Evolutionary conservation across 2,113 vertebrate species (phyloP), one percentile per base, ranked within the genome.

Genomic region (Solenodon paradoxus): DNA sequence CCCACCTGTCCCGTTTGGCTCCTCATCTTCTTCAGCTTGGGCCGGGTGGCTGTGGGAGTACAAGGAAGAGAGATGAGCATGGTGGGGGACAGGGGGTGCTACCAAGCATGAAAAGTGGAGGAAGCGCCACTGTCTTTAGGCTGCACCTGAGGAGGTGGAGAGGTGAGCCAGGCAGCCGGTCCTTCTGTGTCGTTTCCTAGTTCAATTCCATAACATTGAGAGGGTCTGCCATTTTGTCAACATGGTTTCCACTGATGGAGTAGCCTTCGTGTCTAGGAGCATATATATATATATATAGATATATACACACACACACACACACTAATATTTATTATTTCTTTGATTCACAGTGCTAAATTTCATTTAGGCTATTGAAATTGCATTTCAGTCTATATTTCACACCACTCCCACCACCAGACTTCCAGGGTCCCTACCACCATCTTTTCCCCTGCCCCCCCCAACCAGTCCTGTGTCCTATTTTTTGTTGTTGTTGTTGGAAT

Each of bases 11-110:
- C 99, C 0, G 98, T 98, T 89, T 99, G 98, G 97, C 98, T 99
- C 98, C 97, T 99, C 99, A 99, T 99, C 93, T 98, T 99, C 98
- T 99, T 99, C 98, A 99, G 98, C 98, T 99, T 99, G 95, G 99
- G 99, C 98, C 98, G 98, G 82, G 98, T 98, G 97, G 98, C 99
- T 99, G 93, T 61, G 95, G 94, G 92, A 97, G 19, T 79, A 69
- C 88, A 91, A 97, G 79, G 94, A 61, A 95, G 63, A 66, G 9
- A 42, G 45, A 63, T 97, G 49, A 97, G 95, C 42, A 40, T 38
- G 94, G n/a, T 30, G 59, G 26, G 24, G 45, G 26, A 30, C 16
- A 53, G 30, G 9, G 1, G 11, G 72, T 47, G 15, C 26, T 0
- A 11, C 42, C 35, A 35, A 45, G 57, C 32, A 47, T 2, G 38